These are phyloP conservation scores for Coilia nasus DNA, from an alignment of 2,797 vertebrate species.

Conservation along the genomic window DNA sequence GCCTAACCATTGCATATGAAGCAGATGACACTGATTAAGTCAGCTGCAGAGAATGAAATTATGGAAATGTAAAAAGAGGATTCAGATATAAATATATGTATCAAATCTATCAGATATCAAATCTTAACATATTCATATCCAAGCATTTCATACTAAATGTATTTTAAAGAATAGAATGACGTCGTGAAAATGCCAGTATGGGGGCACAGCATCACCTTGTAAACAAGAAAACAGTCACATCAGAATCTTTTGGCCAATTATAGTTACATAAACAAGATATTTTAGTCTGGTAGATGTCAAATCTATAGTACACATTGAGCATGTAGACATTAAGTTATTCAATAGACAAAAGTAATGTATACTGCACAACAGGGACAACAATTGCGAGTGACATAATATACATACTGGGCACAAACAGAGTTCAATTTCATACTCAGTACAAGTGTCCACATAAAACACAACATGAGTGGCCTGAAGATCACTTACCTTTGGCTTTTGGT, in stretches of 20 bases:
- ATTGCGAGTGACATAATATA: too few species aligned
- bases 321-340: too few species aligned
- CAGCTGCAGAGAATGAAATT: neutral
- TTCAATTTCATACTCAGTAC: neutral
- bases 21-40: neutral
- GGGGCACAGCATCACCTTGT: neutral
- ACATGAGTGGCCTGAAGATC: neutral
- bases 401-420: too few species aligned
- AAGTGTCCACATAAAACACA: neutral
- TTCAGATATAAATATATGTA: neutral
- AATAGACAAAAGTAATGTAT: too few species aligned
- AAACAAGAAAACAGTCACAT: neutral
- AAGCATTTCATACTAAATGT: conserved; percentile 3
- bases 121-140: neutral
- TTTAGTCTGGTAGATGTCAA: too few species aligned
- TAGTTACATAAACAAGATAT: too few species aligned
- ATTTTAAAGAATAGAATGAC: neutral
- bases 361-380: too few species aligned
- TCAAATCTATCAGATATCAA: too few species aligned
- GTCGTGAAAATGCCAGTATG: neutral
- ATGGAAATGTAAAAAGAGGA: neutral
- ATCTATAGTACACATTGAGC: too few species aligned
- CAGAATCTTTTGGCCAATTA: too few species aligned
- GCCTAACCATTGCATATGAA: neutral
- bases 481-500: neutral